phyloP scores from a whole-genome alignment of 1,140 invertebrate genomes.

The Catajapyx aquilonaris region DNA sequence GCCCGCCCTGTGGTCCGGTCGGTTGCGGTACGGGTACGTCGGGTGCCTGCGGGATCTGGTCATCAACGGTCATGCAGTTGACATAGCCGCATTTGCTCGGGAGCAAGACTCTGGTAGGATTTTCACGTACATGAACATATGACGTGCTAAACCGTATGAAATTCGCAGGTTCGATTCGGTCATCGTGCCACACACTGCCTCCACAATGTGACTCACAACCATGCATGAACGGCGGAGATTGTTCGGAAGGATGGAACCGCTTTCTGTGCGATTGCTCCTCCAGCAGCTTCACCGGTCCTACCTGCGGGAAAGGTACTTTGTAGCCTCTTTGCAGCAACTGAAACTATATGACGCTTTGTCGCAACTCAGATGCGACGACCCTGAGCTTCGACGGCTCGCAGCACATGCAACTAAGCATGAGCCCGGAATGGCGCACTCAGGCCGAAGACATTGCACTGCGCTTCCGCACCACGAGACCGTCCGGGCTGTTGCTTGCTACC shows the following conservation, averaged over 20 bases:
- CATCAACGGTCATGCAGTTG: constrained; percentile 76
- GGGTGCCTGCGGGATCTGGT: constrained; percentile 86
- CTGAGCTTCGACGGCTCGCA: constrained; percentile 74
- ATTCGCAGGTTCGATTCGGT: constrained; percentile 58
- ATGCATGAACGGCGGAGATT: constrained; percentile 76
- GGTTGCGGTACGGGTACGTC: constrained; percentile 73
- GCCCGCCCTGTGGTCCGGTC: constrained; percentile 73
- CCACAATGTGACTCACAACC: constrained; percentile 63
- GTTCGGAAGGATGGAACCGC: constrained; percentile 87
- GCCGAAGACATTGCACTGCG: constrained; percentile 76
- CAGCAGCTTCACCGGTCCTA: constrained; percentile 74
- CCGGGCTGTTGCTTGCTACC: constrained; percentile 42
- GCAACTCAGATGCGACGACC: constrained; percentile 53
- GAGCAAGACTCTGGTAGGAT: constrained; percentile 77
- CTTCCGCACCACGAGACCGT: constrained; percentile 60
- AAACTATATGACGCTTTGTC: background rate
- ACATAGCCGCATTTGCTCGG: constrained; percentile 69
- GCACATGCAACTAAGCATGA: constrained; percentile 55
- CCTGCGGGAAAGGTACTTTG: constrained; percentile 57
- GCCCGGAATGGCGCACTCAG: constrained; percentile 62
- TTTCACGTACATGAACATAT: too few relatives aligned
- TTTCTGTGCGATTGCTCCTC: constrained; percentile 86
- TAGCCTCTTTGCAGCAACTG: background rate
- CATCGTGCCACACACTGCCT: constrained; percentile 58
- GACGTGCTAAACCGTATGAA: too few relatives aligned